Conservation (phyloP, 1,140 invertebrate genomes). For the Ceratina japonica region DNA sequence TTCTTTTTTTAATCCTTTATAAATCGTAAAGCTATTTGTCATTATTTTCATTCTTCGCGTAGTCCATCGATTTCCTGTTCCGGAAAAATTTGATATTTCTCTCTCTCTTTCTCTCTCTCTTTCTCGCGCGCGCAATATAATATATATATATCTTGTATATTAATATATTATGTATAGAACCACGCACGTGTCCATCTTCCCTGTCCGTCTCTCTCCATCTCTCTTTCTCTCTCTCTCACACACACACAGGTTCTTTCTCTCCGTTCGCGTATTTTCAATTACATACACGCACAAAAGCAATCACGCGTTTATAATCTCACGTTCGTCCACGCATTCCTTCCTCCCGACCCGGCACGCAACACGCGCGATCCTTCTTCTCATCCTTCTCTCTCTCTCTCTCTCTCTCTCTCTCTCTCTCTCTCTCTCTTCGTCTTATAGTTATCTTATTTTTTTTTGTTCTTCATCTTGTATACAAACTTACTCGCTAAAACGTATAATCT, state of each 20-base stretch:
- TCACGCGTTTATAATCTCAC: background rate
- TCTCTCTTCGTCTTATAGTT: constrained; percentile 55
- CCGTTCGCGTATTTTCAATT: constrained; percentile 28
- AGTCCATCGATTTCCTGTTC: constrained; percentile 35
- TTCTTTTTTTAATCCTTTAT: constrained; percentile 44
- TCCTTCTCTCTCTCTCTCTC: too few species aligned
- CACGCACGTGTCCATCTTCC: constrained; percentile 7
- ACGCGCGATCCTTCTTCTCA: background rate
- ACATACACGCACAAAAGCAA: constrained; percentile 20
- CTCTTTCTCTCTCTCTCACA: background rate
- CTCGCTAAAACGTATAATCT: constrained; percentile 71
- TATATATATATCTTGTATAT: constrained; percentile 18
- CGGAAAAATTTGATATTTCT: constrained; percentile 35
- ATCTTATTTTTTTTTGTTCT: constrained; percentile 57
- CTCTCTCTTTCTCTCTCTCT: constrained; percentile 16
- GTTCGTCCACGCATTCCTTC: constrained; percentile 16
- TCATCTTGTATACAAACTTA: constrained; percentile 79
- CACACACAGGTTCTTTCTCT: constrained; percentile 37
- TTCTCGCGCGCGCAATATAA: background rate
- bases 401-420: too few species aligned
- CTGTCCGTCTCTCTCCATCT: constrained; percentile 15
- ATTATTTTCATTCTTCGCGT: constrained; percentile 43
- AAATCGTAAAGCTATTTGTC: constrained; percentile 70
- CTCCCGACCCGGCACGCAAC: constrained; percentile 10
- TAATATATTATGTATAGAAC: constrained; percentile 26